These are phyloP conservation scores for Oncorhynchus gorbuscha DNA, from an alignment of 2,113 vertebrate species.

Conservation along the genomic window DNA sequence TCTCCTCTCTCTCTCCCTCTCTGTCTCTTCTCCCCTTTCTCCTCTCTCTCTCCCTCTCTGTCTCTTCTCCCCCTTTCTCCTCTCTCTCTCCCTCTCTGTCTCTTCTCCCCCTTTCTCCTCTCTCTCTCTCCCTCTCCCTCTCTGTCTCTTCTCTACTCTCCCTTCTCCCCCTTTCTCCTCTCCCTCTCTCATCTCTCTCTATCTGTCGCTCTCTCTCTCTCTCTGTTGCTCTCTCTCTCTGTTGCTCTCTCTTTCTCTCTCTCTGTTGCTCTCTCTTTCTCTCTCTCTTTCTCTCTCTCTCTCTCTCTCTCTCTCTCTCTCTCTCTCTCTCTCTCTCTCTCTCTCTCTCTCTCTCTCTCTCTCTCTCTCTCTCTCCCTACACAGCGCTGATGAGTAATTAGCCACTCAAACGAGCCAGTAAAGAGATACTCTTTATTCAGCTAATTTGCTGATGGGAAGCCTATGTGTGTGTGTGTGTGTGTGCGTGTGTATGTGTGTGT, in stretches of 20 bases:
- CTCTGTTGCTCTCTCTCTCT: conserved; percentile 8
- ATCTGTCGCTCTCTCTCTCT: neutral
- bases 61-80: too few species aligned
- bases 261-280: too few species aligned
- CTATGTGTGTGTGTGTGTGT: conserved; percentile 29
- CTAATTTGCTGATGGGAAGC: conserved; percentile 63
- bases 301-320: too few species aligned
- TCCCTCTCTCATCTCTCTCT: too few species aligned
- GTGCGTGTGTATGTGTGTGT: conserved; percentile 13
- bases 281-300: too few species aligned
- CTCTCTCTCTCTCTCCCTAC: conserved; percentile 28
- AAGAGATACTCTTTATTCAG: conserved; percentile 68
- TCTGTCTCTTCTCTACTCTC: too few species aligned
- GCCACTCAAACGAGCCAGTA: conserved; percentile 64
- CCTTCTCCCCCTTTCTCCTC: too few species aligned
- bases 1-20: too few species aligned
- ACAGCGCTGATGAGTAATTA: conserved; percentile 72
- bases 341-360: conserved; percentile 5
- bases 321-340: neutral
- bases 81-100: too few species aligned
- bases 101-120: too few species aligned
- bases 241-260: neutral
- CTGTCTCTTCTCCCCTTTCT: accelerated
- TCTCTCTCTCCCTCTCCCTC: too few species aligned
- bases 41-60: too few species aligned